Conservation (phyloP, 2,113 vertebrate species). For the Brienomyrus longianalis region DNA sequence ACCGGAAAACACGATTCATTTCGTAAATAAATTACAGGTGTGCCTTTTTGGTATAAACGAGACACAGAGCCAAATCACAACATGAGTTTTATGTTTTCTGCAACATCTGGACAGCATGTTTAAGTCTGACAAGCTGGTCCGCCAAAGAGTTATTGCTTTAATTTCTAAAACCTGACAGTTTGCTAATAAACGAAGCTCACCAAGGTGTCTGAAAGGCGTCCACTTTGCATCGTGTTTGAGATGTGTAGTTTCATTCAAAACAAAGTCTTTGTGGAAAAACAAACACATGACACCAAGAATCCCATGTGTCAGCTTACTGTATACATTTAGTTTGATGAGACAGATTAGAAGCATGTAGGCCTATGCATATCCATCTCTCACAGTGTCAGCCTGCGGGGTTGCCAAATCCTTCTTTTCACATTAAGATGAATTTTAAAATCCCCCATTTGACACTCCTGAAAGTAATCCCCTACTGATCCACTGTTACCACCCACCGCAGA, state of each 20-base stretch:
- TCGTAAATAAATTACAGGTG: not conserved
- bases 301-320: not conserved
- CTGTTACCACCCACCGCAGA: slow-evolving; percentile 4
- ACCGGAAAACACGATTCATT: not conserved
- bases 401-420: not conserved
- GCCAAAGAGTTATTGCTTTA: not conserved
- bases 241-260: not conserved
- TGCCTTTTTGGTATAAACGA: not conserved
- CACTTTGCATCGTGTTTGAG: not conserved
- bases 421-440: not conserved
- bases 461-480: not conserved
- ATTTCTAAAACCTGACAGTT: not conserved
- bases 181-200: not conserved
- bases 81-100: not conserved
- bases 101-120: not conserved
- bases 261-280: not conserved
- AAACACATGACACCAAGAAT: not conserved
- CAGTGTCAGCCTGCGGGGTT: not conserved
- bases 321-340: not conserved
- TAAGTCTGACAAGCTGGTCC: not conserved
- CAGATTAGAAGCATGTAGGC: not conserved
- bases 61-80: not conserved
- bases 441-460: not conserved
- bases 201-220: not conserved
- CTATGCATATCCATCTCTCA: slow-evolving; percentile 8